Evolutionary conservation across 2,797 vertebrate species (phyloP).

Genomic region (Sternotherus odoratus): DNA sequence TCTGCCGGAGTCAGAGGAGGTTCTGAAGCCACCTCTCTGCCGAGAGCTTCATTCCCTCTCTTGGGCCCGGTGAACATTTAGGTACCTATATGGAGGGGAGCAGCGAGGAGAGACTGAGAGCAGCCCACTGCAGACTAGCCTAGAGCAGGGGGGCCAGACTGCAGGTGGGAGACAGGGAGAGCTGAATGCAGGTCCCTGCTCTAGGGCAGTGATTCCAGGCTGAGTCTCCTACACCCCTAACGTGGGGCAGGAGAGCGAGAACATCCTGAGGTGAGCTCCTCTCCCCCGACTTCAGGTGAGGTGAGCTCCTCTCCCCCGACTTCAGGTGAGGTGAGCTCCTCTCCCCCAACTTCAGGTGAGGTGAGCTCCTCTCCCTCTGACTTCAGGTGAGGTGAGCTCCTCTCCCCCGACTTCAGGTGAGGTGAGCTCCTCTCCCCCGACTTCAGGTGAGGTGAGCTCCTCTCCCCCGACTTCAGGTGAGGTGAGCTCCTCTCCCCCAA

Average conservation of each 20-base stretch:
- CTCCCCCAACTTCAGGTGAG: not conserved
- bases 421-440: not conserved
- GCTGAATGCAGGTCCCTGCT: not conserved
- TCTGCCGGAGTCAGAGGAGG: too few relatives aligned
- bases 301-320: too few relatives aligned
- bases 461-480: too few relatives aligned
- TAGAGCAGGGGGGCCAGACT: too few relatives aligned
- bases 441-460: too few relatives aligned
- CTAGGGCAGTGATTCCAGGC: too few relatives aligned
- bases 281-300: too few relatives aligned
- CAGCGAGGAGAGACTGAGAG: not conserved
- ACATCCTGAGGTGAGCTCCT: not conserved
- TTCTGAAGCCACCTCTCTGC: not conserved
- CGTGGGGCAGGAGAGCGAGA: not conserved
- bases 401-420: not conserved
- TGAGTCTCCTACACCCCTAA: too few relatives aligned
- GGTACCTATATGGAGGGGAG: fast-evolving
- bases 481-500: not conserved
- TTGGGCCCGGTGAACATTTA: too few relatives aligned
- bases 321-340: not conserved
- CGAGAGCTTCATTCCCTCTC: not conserved
- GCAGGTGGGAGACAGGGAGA: too few relatives aligned
- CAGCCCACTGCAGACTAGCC: too few relatives aligned
- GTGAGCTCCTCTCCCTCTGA: not conserved
- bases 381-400: not conserved